These are phyloP conservation scores for Chrosomus eos DNA, from an alignment of 2,797 vertebrate genomes.

Conservation along the genomic window DNA sequence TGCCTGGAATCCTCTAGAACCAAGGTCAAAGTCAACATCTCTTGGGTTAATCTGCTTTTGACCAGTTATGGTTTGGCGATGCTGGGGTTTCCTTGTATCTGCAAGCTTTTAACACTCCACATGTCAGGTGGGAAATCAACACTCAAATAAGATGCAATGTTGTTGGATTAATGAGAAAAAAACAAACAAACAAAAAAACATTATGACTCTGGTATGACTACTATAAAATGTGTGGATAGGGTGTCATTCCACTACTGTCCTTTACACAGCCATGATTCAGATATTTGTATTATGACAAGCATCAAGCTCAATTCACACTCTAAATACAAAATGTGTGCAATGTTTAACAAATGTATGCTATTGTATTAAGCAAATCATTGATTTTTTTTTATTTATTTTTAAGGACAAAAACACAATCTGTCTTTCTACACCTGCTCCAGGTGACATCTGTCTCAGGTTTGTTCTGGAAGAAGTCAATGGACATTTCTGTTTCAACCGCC, in stretches of 20 bases:
- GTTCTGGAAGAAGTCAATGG: not conserved
- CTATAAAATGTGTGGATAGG: constrained; percentile 4
- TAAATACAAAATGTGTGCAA: not conserved
- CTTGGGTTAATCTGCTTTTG: not conserved
- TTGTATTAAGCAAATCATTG: not conserved
- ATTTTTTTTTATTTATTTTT: not conserved
- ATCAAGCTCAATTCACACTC: not conserved
- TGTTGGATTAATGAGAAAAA: constrained; percentile 18
- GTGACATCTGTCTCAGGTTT: not conserved
- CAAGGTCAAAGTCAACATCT: not conserved
- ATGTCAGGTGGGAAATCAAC: not conserved
- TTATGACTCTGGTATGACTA: constrained; percentile 36
- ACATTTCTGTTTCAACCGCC: not conserved
- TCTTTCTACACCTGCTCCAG: constrained; percentile 1
- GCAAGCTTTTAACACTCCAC: not conserved
- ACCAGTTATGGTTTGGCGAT: not conserved
- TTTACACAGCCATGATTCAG: constrained; percentile 28
- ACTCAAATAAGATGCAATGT: not conserved
- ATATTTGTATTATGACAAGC: constrained; percentile 10
- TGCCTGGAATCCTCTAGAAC: constrained; percentile 1
- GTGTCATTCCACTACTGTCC: constrained; percentile 3
- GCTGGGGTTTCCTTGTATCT: not conserved
- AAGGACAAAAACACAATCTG: not conserved
- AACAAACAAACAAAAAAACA: not conserved
- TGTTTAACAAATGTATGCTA: not conserved